Conservation (phyloP, 2,113 vertebrate genomes). For the Tachuris rubrigastra region DNA sequence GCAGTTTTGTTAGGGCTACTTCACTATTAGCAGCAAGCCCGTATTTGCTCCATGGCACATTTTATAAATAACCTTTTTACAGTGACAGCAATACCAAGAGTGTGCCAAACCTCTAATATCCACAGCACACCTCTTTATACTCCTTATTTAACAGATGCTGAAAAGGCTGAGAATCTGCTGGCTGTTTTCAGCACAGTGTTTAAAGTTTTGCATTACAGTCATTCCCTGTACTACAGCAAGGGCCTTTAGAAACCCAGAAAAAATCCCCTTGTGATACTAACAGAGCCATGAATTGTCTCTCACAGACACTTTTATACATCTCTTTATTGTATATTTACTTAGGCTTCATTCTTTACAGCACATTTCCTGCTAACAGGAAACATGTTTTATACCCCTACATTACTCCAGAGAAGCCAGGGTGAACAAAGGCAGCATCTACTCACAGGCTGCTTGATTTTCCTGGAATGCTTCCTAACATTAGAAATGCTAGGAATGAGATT, state of each 20-base stretch:
- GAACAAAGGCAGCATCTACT: neutral
- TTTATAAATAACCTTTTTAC: conserved; percentile 42
- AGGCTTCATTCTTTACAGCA: conserved; percentile 1
- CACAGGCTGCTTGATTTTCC: neutral
- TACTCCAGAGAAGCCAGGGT: conserved; percentile 10
- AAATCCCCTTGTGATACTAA: conserved; percentile 26
- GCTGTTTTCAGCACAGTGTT: conserved; percentile 18
- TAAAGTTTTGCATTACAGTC: neutral
- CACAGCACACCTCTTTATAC: conserved; percentile 26
- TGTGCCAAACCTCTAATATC: conserved; percentile 12
- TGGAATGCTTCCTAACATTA: neutral
- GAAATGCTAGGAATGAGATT: neutral
- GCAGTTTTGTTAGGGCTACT: conserved; percentile 9
- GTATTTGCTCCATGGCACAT: neutral
- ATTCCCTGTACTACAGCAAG: conserved; percentile 29
- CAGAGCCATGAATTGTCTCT: conserved; percentile 21
- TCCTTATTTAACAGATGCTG: conserved; percentile 39
- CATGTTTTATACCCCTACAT: neutral
- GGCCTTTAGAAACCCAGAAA: neutral
- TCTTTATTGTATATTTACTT: conserved; percentile 54
- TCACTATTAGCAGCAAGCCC: neutral
- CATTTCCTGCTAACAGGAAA: conserved; percentile 10
- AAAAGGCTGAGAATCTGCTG: conserved; percentile 10
- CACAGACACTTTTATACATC: conserved; percentile 34
- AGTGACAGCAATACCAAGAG: neutral